A percentile compares a stretch with the other conserved stretches of the same genome.
phyloP scores from a whole-genome alignment of 2,797 vertebrate species.

The Mormyrops boulengeri region DNA sequence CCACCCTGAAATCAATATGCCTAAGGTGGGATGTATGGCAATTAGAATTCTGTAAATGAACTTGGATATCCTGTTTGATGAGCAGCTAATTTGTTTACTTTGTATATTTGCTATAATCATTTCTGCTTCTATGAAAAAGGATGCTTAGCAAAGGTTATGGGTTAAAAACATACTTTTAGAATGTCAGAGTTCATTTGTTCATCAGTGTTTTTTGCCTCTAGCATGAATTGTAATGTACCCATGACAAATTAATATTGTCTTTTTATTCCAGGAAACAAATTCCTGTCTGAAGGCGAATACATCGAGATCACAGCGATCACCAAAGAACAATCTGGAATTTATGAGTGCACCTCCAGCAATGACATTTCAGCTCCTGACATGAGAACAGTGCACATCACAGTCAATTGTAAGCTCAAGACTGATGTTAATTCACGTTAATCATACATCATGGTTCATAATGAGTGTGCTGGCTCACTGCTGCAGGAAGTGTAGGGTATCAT shows the following conservation, averaged over 20 bases:
- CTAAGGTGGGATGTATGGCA: neutral
- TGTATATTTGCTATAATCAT: neutral
- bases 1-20: neutral
- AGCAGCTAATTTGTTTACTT: neutral
- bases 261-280: slow-evolving; percentile 62
- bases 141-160: neutral
- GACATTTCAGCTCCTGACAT: slow-evolving; percentile 81
- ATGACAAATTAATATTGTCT: neutral
- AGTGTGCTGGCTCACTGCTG: neutral
- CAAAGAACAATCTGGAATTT: slow-evolving; percentile 87
- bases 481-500: neutral
- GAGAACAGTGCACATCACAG: slow-evolving; percentile 80
- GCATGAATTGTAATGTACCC: neutral
- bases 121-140: neutral
- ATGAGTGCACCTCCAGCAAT: slow-evolving; percentile 87
- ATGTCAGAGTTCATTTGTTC: neutral
- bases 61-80: neutral
- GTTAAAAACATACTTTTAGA: neutral
- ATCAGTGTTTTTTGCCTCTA: neutral
- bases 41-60: neutral
- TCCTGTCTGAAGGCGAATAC: slow-evolving; percentile 83
- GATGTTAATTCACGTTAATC: neutral
- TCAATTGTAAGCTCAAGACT: slow-evolving; percentile 79
- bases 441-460: neutral
- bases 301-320: slow-evolving; percentile 85